A percentile compares a stretch with the other conserved stretches of the same genome.
These are phyloP conservation scores for Teleopsis dalmanni DNA, from an alignment of 1,140 invertebrate genomes.

Conservation along the genomic window DNA sequence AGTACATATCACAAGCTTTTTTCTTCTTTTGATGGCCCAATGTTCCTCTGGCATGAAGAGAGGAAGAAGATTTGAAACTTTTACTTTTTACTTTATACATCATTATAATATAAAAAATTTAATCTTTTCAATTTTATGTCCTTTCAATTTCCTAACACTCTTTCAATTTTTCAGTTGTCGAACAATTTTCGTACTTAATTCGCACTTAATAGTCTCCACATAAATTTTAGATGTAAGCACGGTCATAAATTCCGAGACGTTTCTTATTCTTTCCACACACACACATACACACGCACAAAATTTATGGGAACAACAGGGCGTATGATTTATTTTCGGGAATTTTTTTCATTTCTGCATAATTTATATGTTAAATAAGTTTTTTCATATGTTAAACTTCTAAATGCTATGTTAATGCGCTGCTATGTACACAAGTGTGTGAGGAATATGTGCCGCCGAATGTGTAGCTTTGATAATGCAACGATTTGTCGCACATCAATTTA, in stretches of 20 bases:
- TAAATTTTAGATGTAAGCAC: background rate
- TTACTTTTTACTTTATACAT: background rate
- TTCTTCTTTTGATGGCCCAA: background rate
- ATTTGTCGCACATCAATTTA: slow-evolving; percentile 20
- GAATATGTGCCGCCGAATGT: too few relatives aligned
- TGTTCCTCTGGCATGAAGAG: background rate
- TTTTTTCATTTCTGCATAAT: slow-evolving; percentile 7
- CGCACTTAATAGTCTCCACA: slow-evolving; percentile 8
- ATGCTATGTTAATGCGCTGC: background rate
- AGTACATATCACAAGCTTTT: background rate
- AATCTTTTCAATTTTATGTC: background rate
- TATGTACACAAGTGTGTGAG: too few relatives aligned
- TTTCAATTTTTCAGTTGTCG: background rate
- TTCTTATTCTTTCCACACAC: background rate
- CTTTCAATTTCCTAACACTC: background rate
- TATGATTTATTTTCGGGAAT: too few relatives aligned
- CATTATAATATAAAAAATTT: background rate
- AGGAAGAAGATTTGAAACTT: background rate
- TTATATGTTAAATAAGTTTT: slow-evolving; percentile 3
- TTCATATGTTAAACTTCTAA: slow-evolving; percentile 6
- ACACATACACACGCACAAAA: background rate
- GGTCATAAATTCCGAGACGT: background rate
- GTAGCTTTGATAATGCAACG: too few relatives aligned
- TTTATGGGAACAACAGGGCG: too few relatives aligned
- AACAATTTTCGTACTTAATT: slow-evolving; percentile 4